Evolutionary conservation across 2,797 vertebrate species (phyloP).

Genomic region (Varecia variegata): DNA sequence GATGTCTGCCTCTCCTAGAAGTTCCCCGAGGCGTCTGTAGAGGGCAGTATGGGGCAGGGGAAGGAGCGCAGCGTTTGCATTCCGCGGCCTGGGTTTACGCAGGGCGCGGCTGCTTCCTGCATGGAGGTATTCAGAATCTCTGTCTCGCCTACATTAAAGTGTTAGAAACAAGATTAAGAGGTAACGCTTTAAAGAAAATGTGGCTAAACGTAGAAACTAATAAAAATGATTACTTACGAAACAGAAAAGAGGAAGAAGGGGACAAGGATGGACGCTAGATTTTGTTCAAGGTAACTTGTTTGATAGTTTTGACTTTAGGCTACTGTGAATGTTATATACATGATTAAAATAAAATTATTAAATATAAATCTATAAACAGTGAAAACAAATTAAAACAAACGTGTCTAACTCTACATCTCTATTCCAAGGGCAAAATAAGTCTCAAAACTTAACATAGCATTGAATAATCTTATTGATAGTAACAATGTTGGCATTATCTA

Average conservation of each 20-base stretch:
- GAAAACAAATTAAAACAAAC: not conserved
- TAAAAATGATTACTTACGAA: not conserved
- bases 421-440: not conserved
- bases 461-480: not conserved
- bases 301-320: not conserved
- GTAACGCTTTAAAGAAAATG: not conserved
- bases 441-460: not conserved
- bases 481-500: not conserved
- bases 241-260: not conserved
- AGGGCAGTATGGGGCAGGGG: not conserved
- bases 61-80: not conserved
- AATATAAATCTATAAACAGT: not conserved
- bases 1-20: not conserved
- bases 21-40: not conserved
- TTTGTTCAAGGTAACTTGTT: not conserved
- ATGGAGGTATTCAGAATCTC: not conserved
- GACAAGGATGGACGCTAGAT: not conserved
- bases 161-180: not conserved
- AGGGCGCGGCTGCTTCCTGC: not conserved
- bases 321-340: not conserved
- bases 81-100: fast-evolving
- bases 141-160: not conserved
- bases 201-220: not conserved
- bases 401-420: not conserved
- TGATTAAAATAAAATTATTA: not conserved